Conservation (phyloP, 2,797 vertebrate species). For the Momotus momota region DNA sequence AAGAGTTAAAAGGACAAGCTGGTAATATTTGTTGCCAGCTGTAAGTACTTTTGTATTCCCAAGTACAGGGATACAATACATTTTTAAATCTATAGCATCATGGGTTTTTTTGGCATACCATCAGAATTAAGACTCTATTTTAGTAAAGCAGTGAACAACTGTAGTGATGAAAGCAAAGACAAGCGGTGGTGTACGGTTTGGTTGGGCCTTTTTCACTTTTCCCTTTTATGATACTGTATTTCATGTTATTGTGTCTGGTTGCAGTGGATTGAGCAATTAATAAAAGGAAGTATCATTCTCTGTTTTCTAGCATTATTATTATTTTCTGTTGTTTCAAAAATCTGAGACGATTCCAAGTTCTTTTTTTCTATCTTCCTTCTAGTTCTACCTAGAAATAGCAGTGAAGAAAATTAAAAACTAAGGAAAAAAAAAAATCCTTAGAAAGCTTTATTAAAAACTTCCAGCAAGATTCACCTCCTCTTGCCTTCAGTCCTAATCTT, state of each 20-base stretch:
- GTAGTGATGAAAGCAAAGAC: background rate
- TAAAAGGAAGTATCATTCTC: background rate
- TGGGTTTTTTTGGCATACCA: rapidly evolving
- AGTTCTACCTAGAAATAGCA: background rate
- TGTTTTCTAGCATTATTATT: background rate
- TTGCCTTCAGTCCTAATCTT: background rate
- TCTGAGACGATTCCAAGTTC: background rate
- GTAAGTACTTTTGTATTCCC: background rate
- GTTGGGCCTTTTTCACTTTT: background rate
- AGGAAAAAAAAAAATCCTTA: background rate
- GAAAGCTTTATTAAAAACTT: background rate
- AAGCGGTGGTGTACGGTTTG: background rate
- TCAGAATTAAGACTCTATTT: background rate
- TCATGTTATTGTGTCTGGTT: background rate
- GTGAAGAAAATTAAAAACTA: background rate
- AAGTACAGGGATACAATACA: background rate
- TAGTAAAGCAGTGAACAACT: background rate
- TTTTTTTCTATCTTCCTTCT: background rate
- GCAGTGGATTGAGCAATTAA: background rate
- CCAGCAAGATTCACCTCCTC: background rate
- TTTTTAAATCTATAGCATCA: background rate
- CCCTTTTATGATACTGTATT: background rate
- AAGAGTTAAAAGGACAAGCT: background rate
- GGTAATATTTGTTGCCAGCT: background rate
- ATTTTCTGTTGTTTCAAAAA: background rate